Conservation (phyloP, 2,113 vertebrate genomes). For the Leucoraja erinaceus region DNA sequence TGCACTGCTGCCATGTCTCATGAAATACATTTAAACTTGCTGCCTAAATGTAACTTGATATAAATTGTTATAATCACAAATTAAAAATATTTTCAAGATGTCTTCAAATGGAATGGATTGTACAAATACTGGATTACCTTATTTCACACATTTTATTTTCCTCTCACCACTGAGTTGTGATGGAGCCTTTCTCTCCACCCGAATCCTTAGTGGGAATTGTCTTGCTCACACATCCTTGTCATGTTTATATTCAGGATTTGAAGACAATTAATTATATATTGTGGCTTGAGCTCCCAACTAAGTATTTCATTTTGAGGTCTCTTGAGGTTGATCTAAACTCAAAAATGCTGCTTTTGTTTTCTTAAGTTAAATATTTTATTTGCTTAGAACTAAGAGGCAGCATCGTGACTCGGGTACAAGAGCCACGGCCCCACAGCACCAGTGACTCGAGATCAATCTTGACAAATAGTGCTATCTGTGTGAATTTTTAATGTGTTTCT, state of each 20-base stretch:
- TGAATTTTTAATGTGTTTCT: too few species aligned
- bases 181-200: too few species aligned
- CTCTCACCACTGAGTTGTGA: too few species aligned
- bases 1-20: background rate
- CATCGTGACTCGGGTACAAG: too few species aligned
- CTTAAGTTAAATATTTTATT: too few species aligned
- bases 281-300: background rate
- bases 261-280: background rate
- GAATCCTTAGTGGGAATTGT: background rate
- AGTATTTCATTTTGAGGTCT: background rate
- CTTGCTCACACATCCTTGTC: background rate
- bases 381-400: too few species aligned
- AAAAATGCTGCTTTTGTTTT: background rate
- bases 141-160: background rate
- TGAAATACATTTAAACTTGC: background rate
- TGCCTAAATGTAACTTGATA: background rate
- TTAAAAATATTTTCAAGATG: background rate
- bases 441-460: too few species aligned
- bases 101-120: background rate
- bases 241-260: background rate
- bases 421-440: too few species aligned
- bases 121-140: background rate
- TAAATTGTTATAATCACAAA: background rate
- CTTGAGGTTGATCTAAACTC: background rate
- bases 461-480: too few species aligned